Conservation (phyloP, 1,140 invertebrate genomes). For the Rhynchophorus ferrugineus region DNA sequence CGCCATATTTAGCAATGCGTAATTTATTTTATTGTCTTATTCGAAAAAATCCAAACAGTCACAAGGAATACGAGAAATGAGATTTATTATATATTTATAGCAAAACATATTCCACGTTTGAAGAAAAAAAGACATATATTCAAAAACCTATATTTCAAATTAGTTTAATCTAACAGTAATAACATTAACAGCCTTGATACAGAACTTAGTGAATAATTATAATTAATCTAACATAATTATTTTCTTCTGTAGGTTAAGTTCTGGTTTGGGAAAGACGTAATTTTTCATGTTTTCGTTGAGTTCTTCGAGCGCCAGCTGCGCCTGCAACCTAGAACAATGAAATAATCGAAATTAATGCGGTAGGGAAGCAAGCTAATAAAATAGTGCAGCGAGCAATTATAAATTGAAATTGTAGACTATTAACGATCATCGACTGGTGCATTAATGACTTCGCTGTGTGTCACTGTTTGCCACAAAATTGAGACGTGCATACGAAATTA, state of each 20-base stretch:
- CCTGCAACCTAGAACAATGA: conserved; percentile 47
- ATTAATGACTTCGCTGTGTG: neutral
- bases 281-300: conserved; percentile 61
- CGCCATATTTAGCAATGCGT: no score
- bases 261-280: conserved; percentile 51
- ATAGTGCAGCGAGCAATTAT: neutral
- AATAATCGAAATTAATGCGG: neutral
- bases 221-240: conserved; percentile 48
- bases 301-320: conserved; percentile 67
- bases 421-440: neutral
- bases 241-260: conserved; percentile 49
- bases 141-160: no score
- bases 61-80: no score
- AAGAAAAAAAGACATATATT: no score
- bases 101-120: no score
- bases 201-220: no score
- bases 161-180: no score
- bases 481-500: neutral
- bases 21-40: no score
- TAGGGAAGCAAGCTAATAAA: neutral
- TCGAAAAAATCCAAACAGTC: no score
- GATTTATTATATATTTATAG: no score
- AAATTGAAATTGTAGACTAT: neutral
- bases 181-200: no score
- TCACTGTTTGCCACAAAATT: neutral